Percentiles rank a stretch among this genome's conserved stretches.
Evolutionary conservation across 1,140 invertebrate species (phyloP).

Genomic region (Chironomus tepperi): DNA sequence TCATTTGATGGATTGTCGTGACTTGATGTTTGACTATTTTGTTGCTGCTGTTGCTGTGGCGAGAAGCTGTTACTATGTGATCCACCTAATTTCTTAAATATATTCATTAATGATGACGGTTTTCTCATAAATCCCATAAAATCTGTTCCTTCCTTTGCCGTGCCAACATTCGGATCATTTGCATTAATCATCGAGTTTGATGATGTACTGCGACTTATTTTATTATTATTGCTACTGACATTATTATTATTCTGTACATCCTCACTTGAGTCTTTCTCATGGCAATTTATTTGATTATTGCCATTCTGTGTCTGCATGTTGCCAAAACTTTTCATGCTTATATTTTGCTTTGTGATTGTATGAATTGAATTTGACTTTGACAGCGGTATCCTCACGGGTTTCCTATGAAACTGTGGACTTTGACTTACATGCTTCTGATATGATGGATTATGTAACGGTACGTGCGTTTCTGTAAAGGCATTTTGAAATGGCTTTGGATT

Average conservation of each 20-base stretch:
- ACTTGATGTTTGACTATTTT: background rate
- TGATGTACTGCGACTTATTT: constrained; percentile 11
- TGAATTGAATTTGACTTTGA: constrained; percentile 20
- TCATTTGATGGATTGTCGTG: background rate
- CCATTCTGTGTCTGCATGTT: background rate
- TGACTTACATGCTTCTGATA: background rate
- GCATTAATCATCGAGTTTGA: background rate
- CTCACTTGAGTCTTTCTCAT: background rate
- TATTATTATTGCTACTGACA: background rate
- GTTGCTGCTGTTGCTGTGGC: background rate
- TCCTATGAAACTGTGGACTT: background rate
- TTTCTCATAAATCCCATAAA: constrained; percentile 15
- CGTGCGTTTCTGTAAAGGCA: background rate
- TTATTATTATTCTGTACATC: background rate
- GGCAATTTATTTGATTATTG: background rate
- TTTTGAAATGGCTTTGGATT: background rate
- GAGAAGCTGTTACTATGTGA: constrained; percentile 3
- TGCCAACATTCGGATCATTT: background rate
- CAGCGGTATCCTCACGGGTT: background rate
- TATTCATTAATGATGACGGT: constrained; percentile 21
- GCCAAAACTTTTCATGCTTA: background rate
- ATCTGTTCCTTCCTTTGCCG: background rate
- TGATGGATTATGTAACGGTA: background rate
- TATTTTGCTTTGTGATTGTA: background rate
- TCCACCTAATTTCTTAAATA: constrained; percentile 15